Evolutionary conservation across 1,140 invertebrate species (phyloP), one percentile per base, ranked within the genome.

Genomic region (Popillia japonica): DNA sequence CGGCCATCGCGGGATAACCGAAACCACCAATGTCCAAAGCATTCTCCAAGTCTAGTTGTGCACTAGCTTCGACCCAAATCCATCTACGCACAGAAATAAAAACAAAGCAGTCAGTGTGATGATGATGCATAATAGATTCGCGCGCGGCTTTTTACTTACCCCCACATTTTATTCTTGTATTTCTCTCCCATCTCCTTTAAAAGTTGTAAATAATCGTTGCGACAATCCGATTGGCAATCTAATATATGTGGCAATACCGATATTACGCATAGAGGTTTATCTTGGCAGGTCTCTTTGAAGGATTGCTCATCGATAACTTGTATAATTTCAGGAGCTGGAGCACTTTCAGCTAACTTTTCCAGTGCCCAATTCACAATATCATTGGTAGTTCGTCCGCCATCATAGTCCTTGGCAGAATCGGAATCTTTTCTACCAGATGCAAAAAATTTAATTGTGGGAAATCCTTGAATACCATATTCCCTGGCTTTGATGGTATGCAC

Each of bases 361-460:
- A 94, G 84, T 1, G 96, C 97, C 94, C 94, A 99, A 64, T 88
- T 89, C 0, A 99, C 94, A 84, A 99, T 99, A 82, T 99, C 98
- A 61, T 87, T 90, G 6, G 94, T 89, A 0, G 96, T 97, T 77
- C 99, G 90, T n/a, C 97, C 98, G 34, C 98, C 98, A 85, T 93
- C 91, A 84, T 95, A 96, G 72, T 97, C 95, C 79, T 92, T 90
- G 6, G 90, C 93, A 14, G 92, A 92, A 80, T 91, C 91, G 0
- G 87, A 85, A 77, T 91, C 89, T 86, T 96, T 97, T 79, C 92
- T 92, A 76, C 97, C 97, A 40, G 93, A 89, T 0, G 92, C 89
- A 89, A 99, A 99, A 86, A 94, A 93, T 88, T 99, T 99, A 79
- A 99, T 99, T 8, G 98, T 99, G 9, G 98, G 98, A 88, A 98